Base-by-base conservation (phyloP, 2,797 vertebrate genomes). In the Danio jaintianensis region DNA sequence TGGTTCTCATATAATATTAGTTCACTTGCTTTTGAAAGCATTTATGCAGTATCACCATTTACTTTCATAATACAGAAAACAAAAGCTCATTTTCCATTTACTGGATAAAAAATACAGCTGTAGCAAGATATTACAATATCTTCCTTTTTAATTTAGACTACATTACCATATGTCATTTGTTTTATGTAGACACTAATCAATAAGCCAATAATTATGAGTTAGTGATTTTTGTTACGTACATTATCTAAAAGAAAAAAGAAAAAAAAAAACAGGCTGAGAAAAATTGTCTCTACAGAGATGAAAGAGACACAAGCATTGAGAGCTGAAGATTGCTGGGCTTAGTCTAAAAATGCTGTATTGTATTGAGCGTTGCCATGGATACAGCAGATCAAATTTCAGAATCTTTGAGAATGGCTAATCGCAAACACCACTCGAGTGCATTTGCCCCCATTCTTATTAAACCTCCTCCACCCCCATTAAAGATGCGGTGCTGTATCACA, bases 321-420 rank as follows among this genome's bases (percentile, higher is more conserved):
- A 91, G 86, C 85, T 85, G 88, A 82, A 75, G 87, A 62, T 80
- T 71, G 62, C 84, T 79, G 81, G 85, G 82, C 85, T 91, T 77
- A 13, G 83, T 88, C 89, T 91, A 90, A 87, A 92, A 91, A 90
- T 85, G 87, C 83, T 85, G 87, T 83, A 88, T 93, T 92, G 91
- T 93, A 85, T 93, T 92, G 78, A 68, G 85, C 48, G 93, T 93
- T 91, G 90, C 93, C 88, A 93, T 93, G 86, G 93, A 83, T 90
- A 94, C 91, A 70, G 36, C 83, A 84, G 88, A 91, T 86, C 80
- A 86, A 89, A 92, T 90, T 83, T 85, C 82, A 40, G 90, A 93
- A 92, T 92, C 88, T 85, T 88, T 78, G 86, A 89, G 84, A 92
- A 82, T 85, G 86, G 88, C 88, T 91, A 89, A 91, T 90, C 85